Conservation (phyloP, 2,888 invertebrate genomes). For the Polietes domitor region DNA sequence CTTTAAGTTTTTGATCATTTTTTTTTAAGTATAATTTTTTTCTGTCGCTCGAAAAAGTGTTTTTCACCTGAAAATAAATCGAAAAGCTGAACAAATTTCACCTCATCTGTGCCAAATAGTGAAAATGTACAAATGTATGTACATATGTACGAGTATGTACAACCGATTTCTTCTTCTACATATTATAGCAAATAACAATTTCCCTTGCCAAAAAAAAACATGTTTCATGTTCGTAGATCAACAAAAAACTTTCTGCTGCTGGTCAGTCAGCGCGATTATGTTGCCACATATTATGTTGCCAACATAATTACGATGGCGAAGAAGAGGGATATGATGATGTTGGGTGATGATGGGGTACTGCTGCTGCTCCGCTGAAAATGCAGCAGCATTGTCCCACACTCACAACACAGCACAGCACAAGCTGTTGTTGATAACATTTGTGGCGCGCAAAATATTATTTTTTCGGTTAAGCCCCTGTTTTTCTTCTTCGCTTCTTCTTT, state of each 20-base stretch:
- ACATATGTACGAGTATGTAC: neutral
- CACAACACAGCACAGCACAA: too few relatives aligned
- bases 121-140: neutral
- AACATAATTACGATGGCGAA: neutral
- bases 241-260: conserved; percentile 19
- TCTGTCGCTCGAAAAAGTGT: too few relatives aligned
- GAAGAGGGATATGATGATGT: neutral
- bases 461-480: neutral
- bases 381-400: conserved; percentile 58
- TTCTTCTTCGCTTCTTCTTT: neutral
- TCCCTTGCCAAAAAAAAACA: conserved; percentile 36
- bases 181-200: conserved; percentile 10
- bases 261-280: conserved; percentile 46
- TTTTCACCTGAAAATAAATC: too few relatives aligned
- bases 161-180: neutral
- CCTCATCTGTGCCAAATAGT: conserved; percentile 2
- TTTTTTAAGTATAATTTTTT: too few relatives aligned
- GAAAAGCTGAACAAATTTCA: neutral
- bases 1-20: too few relatives aligned
- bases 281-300: conserved; percentile 16
- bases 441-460: conserved; percentile 1
- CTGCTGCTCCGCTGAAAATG: neutral
- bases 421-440: conserved; percentile 48
- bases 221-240: conserved; percentile 18
- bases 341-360: conserved; percentile 4